phyloP scores from a whole-genome alignment of 2,113 vertebrate genomes.

The Sturnus vulgaris region DNA sequence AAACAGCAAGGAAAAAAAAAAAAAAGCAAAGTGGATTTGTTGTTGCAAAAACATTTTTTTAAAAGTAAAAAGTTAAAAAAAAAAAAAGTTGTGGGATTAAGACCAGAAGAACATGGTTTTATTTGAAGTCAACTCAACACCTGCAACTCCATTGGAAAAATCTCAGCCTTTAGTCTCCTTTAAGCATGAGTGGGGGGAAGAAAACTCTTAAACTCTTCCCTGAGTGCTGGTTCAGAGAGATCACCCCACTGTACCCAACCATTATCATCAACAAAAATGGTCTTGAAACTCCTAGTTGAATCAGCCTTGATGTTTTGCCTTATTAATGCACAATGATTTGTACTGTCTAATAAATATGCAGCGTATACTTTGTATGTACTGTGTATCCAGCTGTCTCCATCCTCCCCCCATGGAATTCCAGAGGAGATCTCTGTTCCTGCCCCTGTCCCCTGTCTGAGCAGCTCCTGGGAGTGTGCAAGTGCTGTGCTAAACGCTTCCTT shows the following conservation, averaged over 20 bases:
- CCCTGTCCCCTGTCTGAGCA: conserved; percentile 40
- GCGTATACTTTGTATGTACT: conserved; percentile 74
- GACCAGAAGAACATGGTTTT: conserved; percentile 20
- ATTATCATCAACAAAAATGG: conserved; percentile 58
- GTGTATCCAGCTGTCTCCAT: conserved; percentile 71
- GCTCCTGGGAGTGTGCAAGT: conserved; percentile 47
- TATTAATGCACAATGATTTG: conserved; percentile 89
- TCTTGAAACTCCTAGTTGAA: conserved; percentile 84
- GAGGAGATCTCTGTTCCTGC: conserved; percentile 51
- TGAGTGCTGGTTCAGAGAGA: not conserved
- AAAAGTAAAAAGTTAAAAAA: not conserved
- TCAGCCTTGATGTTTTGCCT: conserved; percentile 92
- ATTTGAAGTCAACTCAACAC: not conserved
- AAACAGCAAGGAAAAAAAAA: not conserved
- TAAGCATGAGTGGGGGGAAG: not conserved
- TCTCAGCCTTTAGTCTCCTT: conserved; percentile 38
- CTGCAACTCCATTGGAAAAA: conserved; percentile 11
- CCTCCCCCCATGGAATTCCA: conserved; percentile 46
- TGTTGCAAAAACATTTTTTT: not conserved
- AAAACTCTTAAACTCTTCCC: not conserved
- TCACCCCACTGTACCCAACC: not conserved
- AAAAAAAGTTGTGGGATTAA: not conserved
- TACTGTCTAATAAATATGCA: conserved; percentile 80
- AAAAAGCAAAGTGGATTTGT: not conserved
- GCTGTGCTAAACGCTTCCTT: conserved; percentile 5